Conservation (phyloP, 1,140 invertebrate genomes). For the Acyrthosiphon pisum region DNA sequence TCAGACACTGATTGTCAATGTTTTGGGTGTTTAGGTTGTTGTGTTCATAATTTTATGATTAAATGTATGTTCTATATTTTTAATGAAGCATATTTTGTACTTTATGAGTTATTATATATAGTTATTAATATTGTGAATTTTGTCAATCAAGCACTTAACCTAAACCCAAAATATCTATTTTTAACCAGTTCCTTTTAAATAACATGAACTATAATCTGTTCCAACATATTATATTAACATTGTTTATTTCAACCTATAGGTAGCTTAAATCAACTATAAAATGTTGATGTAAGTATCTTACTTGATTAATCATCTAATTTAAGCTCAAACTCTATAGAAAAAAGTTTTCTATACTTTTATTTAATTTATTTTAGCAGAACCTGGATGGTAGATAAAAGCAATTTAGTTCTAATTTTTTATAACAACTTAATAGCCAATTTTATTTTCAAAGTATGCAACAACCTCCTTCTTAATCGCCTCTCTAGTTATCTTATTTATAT, state of each 20-base stretch:
- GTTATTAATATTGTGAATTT: not conserved
- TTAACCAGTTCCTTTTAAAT: not conserved
- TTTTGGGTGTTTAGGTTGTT: constrained; percentile 32
- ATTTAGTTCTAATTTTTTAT: too few relatives aligned
- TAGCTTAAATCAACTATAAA: too few relatives aligned
- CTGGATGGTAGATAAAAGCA: too few relatives aligned
- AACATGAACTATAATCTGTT: not conserved
- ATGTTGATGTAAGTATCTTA: too few relatives aligned
- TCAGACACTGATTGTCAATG: not conserved
- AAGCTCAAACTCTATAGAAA: too few relatives aligned
- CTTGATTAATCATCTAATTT: too few relatives aligned
- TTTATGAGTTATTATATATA: not conserved
- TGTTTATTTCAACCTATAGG: not conserved
- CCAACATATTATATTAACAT: not conserved
- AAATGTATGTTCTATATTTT: constrained; percentile 49
- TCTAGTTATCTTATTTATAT: too few relatives aligned
- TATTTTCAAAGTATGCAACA: too few relatives aligned
- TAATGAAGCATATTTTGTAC: not conserved
- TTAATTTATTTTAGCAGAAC: too few relatives aligned
- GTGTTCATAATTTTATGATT: constrained; percentile 26
- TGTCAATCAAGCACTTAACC: not conserved
- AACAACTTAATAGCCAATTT: too few relatives aligned
- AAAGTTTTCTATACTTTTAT: too few relatives aligned
- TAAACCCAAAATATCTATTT: not conserved
- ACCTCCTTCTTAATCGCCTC: too few relatives aligned